phyloP scores from a whole-genome alignment of 2,888 invertebrate genomes.

The Macrophya alboannulata region DNA sequence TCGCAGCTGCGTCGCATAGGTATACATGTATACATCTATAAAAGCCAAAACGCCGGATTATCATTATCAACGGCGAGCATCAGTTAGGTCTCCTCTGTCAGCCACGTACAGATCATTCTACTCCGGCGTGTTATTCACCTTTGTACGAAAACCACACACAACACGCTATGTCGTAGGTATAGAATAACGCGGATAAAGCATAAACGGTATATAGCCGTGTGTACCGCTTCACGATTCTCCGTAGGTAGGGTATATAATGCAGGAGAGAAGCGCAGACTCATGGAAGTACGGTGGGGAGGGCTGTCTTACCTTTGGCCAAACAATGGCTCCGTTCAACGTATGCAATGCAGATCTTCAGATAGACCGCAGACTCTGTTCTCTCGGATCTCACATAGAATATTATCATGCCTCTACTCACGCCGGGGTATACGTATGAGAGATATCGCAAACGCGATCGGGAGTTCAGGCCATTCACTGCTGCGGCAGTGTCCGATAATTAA shows the following conservation, averaged over 20 bases:
- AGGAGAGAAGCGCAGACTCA: neutral
- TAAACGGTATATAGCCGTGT: conserved; percentile 11
- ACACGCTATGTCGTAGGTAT: neutral
- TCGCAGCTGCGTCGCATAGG: neutral
- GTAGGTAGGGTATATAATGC: conserved; percentile 20
- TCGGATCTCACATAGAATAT: conserved; percentile 34
- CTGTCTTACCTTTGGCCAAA: conserved; percentile 48
- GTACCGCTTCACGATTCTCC: conserved; percentile 7
- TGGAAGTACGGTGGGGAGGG: conserved; percentile 26
- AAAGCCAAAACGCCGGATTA: conserved; percentile 8
- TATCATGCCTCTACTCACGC: conserved; percentile 11
- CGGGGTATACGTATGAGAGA: neutral
- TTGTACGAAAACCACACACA: conserved; percentile 28
- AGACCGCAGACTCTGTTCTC: conserved; percentile 39
- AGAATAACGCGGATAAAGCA: conserved; percentile 5
- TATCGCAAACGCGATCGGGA: conserved; percentile 16
- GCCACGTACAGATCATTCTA: conserved; percentile 23
- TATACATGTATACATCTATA: neutral
- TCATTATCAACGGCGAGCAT: conserved; percentile 5
- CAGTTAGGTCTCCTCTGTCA: conserved; percentile 17
- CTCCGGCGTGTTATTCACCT: conserved; percentile 33
- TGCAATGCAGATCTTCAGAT: conserved; percentile 48
- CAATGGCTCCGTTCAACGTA: conserved; percentile 54
- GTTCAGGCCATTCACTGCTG: conserved; percentile 26
- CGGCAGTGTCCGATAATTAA: conserved; percentile 15